phyloP scores from a whole-genome alignment of 1,140 invertebrate species.

The Drosophila malerkotliana region DNA sequence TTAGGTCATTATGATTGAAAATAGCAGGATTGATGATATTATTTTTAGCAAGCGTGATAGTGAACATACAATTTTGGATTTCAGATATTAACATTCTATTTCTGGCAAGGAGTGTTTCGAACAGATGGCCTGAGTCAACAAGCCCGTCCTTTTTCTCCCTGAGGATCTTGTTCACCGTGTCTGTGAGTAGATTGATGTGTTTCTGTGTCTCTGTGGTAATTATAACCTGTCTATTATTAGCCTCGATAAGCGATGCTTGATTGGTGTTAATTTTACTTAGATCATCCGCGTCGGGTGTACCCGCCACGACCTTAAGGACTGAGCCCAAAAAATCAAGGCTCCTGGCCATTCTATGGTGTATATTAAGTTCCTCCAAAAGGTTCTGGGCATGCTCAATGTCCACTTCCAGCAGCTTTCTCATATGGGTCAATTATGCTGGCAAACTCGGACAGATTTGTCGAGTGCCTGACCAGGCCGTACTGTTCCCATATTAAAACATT shows the following conservation, averaged over 20 bases:
- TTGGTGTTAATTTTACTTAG: too few species aligned
- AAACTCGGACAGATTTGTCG: slow-evolving; percentile 12
- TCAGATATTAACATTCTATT: too few species aligned
- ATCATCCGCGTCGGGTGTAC: too few species aligned
- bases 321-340: slow-evolving; percentile 2
- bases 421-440: background rate
- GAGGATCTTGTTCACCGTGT: slow-evolving; percentile 1
- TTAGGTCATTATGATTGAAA: too few species aligned
- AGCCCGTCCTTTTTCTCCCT: background rate
- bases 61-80: too few species aligned
- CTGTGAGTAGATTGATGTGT: too few species aligned
- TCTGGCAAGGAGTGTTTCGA: too few species aligned
- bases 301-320: too few species aligned
- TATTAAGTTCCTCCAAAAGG: background rate
- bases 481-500: slow-evolving; percentile 8
- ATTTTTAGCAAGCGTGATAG: too few species aligned
- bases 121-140: background rate
- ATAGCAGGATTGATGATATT: too few species aligned
- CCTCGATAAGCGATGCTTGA: background rate
- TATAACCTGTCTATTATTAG: background rate
- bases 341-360: background rate
- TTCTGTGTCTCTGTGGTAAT: slow-evolving; percentile 5
- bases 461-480: slow-evolving; percentile 1
- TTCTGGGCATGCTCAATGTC: background rate
- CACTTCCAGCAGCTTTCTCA: background rate